Percentiles rank a stretch among this genome's conserved stretches.
Evolutionary conservation across 2,888 invertebrate genomes (phyloP).

Genomic region (Pammene aurita): DNA sequence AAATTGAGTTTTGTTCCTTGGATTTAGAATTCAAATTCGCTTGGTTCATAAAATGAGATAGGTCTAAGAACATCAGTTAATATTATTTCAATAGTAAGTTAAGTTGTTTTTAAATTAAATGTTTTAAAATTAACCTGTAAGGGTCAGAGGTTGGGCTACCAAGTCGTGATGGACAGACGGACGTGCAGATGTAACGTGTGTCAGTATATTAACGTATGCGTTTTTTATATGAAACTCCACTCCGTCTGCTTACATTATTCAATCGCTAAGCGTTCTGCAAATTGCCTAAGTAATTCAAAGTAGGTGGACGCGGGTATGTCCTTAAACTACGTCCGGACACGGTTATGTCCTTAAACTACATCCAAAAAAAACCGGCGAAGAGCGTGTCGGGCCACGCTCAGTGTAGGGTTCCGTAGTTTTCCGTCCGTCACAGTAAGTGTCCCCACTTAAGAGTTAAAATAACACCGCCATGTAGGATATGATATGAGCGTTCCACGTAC

Average conservation of each 20-base stretch:
- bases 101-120: neutral
- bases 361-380: too few species aligned
- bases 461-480: too few species aligned
- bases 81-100: neutral
- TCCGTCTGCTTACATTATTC: neutral
- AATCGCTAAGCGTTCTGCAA: neutral
- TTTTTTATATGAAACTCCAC: conserved; percentile 12
- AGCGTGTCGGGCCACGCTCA: too few species aligned
- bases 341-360: too few species aligned
- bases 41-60: neutral
- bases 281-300: too few species aligned
- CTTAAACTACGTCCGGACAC: too few species aligned
- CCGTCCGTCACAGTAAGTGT: too few species aligned
- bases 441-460: too few species aligned
- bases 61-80: neutral
- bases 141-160: conserved; percentile 26
- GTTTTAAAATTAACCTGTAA: neutral
- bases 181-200: conserved; percentile 4
- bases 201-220: conserved; percentile 22
- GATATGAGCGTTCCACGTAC: too few species aligned
- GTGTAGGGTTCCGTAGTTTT: too few species aligned
- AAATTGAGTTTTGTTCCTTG: neutral
- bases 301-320: too few species aligned
- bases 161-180: conserved; percentile 30
- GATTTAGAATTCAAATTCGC: neutral